A percentile compares a stretch with the other conserved stretches of the same genome.
phyloP scores from a whole-genome alignment of 30 jellyfish, hydroid and myxozoan species.

The Hydra vulgaris region DNA sequence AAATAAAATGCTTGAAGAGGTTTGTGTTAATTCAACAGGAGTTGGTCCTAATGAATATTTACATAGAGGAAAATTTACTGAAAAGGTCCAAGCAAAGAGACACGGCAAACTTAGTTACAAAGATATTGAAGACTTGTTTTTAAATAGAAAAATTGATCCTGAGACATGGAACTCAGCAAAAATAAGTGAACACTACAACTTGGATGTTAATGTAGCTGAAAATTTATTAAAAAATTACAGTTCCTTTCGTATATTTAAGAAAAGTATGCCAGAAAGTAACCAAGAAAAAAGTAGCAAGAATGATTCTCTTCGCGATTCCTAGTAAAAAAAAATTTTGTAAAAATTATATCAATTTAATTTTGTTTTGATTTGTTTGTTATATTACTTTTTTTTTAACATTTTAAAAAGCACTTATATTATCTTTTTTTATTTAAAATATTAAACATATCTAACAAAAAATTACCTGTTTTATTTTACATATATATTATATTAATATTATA shows the following conservation, averaged over 20 bases:
- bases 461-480: too few species aligned
- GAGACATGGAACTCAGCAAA: slow-evolving; percentile 13
- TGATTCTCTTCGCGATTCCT: not conserved
- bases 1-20: slow-evolving; percentile 22
- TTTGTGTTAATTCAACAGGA: slow-evolving; percentile 30
- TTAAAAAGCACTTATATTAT: too few species aligned
- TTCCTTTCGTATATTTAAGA: slow-evolving; percentile 22
- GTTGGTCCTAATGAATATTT: slow-evolving; percentile 22
- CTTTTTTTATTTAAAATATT: too few species aligned
- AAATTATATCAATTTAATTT: too few species aligned
- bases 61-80: slow-evolving; percentile 11
- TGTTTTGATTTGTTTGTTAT: too few species aligned
- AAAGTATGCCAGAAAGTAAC: not conserved
- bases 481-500: too few species aligned
- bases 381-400: too few species aligned
- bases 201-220: slow-evolving; percentile 28
- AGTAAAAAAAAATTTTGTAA: not conserved
- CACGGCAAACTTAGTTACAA: slow-evolving; percentile 24
- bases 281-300: too few species aligned
- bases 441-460: too few species aligned
- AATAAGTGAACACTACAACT: slow-evolving; percentile 16
- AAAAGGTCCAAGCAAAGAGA: not conserved
- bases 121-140: slow-evolving; percentile 14
- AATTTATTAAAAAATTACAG: slow-evolving; percentile 10
- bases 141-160: slow-evolving; percentile 22